Base-by-base conservation (phyloP, 1,140 invertebrate genomes). In the Drosophila nigrodunni region DNA sequence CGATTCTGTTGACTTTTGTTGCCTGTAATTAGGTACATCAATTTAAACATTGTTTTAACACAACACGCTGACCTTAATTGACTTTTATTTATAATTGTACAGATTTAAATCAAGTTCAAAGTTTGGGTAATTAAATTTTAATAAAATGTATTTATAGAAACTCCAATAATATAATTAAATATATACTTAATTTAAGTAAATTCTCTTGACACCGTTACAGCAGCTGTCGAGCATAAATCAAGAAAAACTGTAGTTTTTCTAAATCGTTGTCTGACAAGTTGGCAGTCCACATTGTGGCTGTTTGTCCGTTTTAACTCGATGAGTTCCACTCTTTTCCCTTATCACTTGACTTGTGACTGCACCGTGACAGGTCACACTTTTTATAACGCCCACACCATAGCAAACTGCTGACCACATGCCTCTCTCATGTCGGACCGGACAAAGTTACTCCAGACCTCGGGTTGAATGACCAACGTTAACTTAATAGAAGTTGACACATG, bases 401-500 rank as follows among this genome's bases (percentile, higher is more conserved):
- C n/a, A 64, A 37, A 52, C 43, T 47, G 54, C 58, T 71, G 68
- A 76, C 73, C 73, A 64, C 73, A 70, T 37, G 66, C n/a, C 44
- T 49, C 46, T 62, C 47, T 8, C 59, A 50, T 62, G 59, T 50
- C 46, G 46, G 10, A 15, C 13, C 15, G 44, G 1, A n/a, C 25
- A 37, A 6, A 13, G 9, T 18, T 8, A 9, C 30, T 49, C 15
- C 30, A 18, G 30, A 34, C 13, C 71, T 59, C 66, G 83, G 55
- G 82, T 86, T 87, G 83, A 87, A 87, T 87, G 82, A 87, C 82
- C 82, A 87, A 55, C 83, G 69, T 69, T 87, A 87, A 87, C 82
- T 87, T 87, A 87, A 87, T 87, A 87, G 82, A 87, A 88, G 83
- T 87, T 88, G 82, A 88, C 82, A 87, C 83, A 87, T 87, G 82